phyloP scores from a whole-genome alignment of 2,797 vertebrate genomes.

The Halcyon smyrnensis region DNA sequence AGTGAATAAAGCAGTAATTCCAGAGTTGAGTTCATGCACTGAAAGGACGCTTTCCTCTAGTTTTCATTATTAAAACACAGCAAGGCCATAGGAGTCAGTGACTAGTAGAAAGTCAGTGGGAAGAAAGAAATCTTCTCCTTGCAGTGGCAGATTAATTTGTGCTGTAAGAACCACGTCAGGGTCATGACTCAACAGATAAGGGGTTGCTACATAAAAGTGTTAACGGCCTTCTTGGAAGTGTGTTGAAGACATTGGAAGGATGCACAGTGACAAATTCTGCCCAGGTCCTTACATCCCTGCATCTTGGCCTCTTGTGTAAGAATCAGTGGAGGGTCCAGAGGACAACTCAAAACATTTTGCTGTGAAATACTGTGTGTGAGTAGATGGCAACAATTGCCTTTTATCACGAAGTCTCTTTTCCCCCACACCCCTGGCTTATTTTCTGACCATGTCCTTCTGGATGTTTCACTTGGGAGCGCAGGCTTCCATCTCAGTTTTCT shows the following conservation, averaged over 20 bases:
- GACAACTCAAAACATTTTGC: not conserved
- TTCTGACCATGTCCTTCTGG: not conserved
- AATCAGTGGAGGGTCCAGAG: not conserved
- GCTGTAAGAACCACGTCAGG: not conserved
- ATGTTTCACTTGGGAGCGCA: not conserved
- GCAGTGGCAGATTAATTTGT: not conserved
- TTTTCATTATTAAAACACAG: not conserved
- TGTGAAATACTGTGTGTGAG: not conserved
- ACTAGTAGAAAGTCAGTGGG: not conserved
- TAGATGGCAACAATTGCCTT: not conserved
- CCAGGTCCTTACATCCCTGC: not conserved
- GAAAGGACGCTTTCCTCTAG: not conserved
- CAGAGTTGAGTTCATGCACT: not conserved
- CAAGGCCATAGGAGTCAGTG: not conserved
- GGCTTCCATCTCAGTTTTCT: constrained; percentile 7
- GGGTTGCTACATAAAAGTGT: not conserved
- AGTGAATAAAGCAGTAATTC: not conserved
- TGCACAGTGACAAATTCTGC: not conserved
- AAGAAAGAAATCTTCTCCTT: not conserved
- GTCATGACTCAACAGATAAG: not conserved
- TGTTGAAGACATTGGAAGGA: not conserved
- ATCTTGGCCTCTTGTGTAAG: not conserved
- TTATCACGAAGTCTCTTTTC: not conserved
- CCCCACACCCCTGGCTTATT: not conserved
- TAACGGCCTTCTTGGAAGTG: not conserved